Evolutionary conservation across 2,113 vertebrate species (phyloP), one percentile per base, ranked within the genome.

Genomic region (Pangasianodon gigas): DNA sequence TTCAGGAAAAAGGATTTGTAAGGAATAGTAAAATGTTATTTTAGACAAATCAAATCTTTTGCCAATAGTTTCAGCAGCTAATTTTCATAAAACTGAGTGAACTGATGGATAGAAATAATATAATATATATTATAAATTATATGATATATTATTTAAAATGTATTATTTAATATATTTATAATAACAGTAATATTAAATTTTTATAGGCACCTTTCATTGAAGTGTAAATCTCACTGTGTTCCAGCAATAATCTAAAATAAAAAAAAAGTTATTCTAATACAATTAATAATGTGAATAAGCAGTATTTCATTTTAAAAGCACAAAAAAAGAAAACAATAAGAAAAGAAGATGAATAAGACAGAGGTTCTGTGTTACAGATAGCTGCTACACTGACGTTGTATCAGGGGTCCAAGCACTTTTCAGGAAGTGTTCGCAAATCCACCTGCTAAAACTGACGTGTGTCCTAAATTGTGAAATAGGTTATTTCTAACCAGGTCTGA

Each of bases 401-500:
- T 37, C 37, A 84, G 37, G 83, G 83, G 83, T 44, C 37, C 7
- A 21, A 46, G 9, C 24, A 21, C 44, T 51, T 90, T 85, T 48
- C 60, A 51, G 19, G 29, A 80, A 80, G 51, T 48, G 14, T 13
- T 74, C 51, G 37, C 62, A 18, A 87, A 84, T 37, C 75, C 65
- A 19, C 86, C 56, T 29, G 74, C 32, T 84, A 74, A 44, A 90
- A 48, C 46, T 10, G 0, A 41, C 44, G 13, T 21, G 13, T 21
- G 41, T 80, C 69, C 83, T 85, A 85, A 48, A 86, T 90, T 14
- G 41, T 56, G 14, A 74, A 81, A 10, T 5, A 13, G 79, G 37
- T 58, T 58, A 46, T 82, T 77, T 62, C 11, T 85, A 52, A 65
- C 16, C 56, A 56, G 32, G 18, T 6, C 24, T 79, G 26, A 46